A percentile compares a stretch with the other conserved stretches of the same genome.
phyloP scores from a whole-genome alignment of 2,113 vertebrate genomes.

The Pomatorhinus ruficollis region DNA sequence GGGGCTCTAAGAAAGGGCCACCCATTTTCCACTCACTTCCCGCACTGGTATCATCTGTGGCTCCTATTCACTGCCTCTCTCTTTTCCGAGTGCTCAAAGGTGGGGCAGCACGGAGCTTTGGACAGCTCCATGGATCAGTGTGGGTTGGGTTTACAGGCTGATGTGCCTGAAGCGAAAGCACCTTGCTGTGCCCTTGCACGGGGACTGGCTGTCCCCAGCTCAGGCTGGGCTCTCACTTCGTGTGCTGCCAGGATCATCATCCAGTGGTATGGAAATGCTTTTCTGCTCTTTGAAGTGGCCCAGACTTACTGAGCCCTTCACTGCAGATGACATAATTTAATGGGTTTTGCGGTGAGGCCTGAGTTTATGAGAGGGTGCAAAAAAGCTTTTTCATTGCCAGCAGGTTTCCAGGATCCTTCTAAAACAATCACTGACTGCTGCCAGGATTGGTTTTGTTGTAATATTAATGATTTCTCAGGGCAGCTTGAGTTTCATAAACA shows the following conservation, averaged over 20 bases:
- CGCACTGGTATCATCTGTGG: rapidly evolving
- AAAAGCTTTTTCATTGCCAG: background rate
- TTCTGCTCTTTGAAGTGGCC: background rate
- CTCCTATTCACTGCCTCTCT: background rate
- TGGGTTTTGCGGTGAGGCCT: background rate
- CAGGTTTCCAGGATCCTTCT: background rate
- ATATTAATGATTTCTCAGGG: conserved; percentile 38
- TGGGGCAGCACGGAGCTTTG: background rate
- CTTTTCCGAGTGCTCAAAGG: background rate
- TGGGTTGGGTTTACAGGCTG: background rate
- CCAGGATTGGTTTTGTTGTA: conserved; percentile 28
- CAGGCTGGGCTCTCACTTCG: rapidly evolving
- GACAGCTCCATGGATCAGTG: background rate
- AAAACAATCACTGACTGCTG: background rate
- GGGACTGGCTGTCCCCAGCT: background rate
- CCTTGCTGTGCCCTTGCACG: rapidly evolving
- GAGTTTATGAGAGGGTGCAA: background rate
- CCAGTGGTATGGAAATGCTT: rapidly evolving
- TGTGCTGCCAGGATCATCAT: background rate
- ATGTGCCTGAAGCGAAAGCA: background rate
- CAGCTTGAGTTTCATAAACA: background rate
- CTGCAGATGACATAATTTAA: background rate
- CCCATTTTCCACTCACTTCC: background rate
- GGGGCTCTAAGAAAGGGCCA: background rate
- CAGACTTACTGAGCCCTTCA: background rate